Evolutionary conservation across 2,113 vertebrate species (phyloP).

Genomic region (Fukomys damarensis): DNA sequence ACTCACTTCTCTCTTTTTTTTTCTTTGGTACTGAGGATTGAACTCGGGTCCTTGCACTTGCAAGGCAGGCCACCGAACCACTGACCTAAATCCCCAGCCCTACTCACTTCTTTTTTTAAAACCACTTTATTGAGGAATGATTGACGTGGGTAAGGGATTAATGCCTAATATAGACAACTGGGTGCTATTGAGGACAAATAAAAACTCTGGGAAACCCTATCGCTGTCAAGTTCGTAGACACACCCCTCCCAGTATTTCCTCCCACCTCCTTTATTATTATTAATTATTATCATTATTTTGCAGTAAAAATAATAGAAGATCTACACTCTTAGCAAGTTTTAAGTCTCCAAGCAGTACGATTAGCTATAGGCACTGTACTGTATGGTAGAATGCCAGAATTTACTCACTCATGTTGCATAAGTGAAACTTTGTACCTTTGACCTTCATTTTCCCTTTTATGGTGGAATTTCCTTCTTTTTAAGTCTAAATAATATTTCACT

Average conservation of each 20-base stretch:
- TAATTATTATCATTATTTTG: background rate
- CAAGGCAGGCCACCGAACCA: no score
- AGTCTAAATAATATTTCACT: background rate
- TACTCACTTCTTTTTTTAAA: background rate
- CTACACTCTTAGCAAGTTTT: background rate
- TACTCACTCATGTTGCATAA: background rate
- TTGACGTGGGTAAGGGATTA: background rate
- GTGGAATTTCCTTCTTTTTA: background rate
- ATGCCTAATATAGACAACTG: background rate
- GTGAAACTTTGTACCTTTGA: background rate
- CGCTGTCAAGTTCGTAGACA: background rate
- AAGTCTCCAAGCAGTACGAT: background rate
- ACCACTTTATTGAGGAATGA: background rate
- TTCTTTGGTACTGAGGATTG: no score
- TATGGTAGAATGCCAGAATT: background rate
- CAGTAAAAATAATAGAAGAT: background rate
- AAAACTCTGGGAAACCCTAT: background rate
- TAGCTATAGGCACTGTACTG: background rate
- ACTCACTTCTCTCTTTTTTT: no score
- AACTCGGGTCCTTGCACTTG: no score
- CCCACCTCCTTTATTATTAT: background rate
- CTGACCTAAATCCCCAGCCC: no score
- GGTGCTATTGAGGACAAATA: background rate
- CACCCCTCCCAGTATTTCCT: background rate
- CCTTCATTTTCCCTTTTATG: background rate